Evolutionary conservation across 37 sponge, comb jelly and placozoan species (phyloP).

Genomic region (Lycopodina hypogea): DNA sequence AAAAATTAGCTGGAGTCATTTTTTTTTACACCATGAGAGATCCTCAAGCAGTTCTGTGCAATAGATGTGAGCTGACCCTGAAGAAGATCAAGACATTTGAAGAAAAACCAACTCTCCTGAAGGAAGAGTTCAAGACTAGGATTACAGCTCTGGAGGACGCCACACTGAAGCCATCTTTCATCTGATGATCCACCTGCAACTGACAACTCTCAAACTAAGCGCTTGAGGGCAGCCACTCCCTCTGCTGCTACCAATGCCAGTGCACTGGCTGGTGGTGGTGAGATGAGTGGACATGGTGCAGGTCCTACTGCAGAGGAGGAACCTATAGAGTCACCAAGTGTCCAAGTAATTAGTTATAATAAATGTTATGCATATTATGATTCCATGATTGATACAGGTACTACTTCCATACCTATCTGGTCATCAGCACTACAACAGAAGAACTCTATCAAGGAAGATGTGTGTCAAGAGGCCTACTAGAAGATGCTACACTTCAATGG

Average conservation of each 20-base stretch:
- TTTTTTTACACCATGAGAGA: neutral
- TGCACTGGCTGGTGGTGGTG: no score
- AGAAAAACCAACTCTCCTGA: neutral
- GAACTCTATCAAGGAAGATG: constrained; percentile 3
- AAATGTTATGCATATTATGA: neutral
- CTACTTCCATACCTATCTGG: neutral
- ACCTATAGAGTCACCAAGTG: constrained; percentile 11
- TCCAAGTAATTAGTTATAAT: constrained; percentile 7
- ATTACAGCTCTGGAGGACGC: neutral
- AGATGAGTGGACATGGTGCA: no score
- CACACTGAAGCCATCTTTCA: neutral
- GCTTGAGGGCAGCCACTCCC: no score
- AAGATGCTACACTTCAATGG: constrained; percentile 1
- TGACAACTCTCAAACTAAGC: no score
- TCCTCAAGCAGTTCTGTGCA: constrained; percentile 13
- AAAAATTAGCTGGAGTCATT: neutral
- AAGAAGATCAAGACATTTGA: neutral
- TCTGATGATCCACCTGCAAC: neutral
- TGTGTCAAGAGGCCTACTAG: constrained; percentile 19
- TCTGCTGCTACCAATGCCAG: no score
- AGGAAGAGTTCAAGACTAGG: neutral
- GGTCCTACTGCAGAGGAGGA: no score
- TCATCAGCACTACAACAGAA: neutral
- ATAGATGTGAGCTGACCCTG: neutral
- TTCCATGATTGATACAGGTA: constrained; percentile 4